Percentiles rank a stretch among this genome's conserved stretches.
Conservation (phyloP, 2,888 invertebrate genomes). For the Leucophenga montana region DNA sequence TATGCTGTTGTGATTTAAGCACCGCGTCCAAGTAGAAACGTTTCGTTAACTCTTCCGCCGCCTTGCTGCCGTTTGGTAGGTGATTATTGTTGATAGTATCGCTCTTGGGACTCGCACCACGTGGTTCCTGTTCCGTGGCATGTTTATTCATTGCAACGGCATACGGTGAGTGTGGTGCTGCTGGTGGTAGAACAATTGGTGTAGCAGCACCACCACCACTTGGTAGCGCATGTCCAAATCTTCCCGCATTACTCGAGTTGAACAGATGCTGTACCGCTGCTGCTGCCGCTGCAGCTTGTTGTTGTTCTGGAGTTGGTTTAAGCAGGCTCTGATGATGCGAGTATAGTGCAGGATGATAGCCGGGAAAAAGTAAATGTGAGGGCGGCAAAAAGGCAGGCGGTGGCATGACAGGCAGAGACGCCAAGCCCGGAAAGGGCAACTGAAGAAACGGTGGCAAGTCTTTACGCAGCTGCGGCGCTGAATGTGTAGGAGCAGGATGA, state of each 20-base stretch:
- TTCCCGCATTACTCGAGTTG: slow-evolving; percentile 54
- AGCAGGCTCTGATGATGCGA: slow-evolving; percentile 72
- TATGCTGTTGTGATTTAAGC: slow-evolving; percentile 79
- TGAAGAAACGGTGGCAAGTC: slow-evolving; percentile 77
- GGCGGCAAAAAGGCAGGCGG: slow-evolving; percentile 79
- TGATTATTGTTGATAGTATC: slow-evolving; percentile 72
- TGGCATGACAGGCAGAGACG: slow-evolving; percentile 78
- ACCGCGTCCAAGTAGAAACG: slow-evolving; percentile 84
- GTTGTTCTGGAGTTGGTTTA: slow-evolving; percentile 69
- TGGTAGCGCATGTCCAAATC: slow-evolving; percentile 47
- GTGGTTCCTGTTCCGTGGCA: slow-evolving; percentile 7
- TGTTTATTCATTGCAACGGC: not conserved
- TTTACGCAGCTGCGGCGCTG: slow-evolving; percentile 74
- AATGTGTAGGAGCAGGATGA: slow-evolving; percentile 21
- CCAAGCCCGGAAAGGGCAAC: slow-evolving; percentile 78
- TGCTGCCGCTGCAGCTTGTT: slow-evolving; percentile 66
- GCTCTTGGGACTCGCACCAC: slow-evolving; percentile 56
- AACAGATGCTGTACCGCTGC: slow-evolving; percentile 69
- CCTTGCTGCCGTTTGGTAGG: slow-evolving; percentile 74
- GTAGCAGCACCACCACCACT: not conserved
- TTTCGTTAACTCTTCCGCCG: slow-evolving; percentile 80
- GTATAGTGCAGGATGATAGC: slow-evolving; percentile 77
- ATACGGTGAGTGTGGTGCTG: slow-evolving; percentile 1
- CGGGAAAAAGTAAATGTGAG: slow-evolving; percentile 77
- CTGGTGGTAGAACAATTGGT: not conserved